Percentiles rank a stretch among this genome's conserved stretches.
Conservation (phyloP, 2,113 vertebrate genomes). For the Perca schrenkii region DNA sequence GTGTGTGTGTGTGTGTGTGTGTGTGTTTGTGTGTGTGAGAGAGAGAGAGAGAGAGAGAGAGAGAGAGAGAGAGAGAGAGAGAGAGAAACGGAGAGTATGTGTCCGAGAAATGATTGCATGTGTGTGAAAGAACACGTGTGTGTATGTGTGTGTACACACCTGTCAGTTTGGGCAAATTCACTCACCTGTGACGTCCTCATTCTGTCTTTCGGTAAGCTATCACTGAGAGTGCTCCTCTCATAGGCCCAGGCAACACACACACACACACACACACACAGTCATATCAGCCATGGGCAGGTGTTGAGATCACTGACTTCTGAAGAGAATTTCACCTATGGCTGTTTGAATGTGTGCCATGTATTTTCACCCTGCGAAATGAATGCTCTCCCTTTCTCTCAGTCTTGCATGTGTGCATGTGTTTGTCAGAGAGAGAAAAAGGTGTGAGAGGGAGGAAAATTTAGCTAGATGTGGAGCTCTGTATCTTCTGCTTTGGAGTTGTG, state of each 20-base stretch:
- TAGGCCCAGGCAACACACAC: slow-evolving; percentile 37
- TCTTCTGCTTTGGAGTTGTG: slow-evolving; percentile 46
- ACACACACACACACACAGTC: slow-evolving; percentile 34
- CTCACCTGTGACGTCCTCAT: slow-evolving; percentile 84
- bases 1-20: slow-evolving; percentile 26
- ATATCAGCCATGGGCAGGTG: slow-evolving; percentile 81
- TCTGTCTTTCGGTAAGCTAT: slow-evolving; percentile 81
- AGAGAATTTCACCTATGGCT: slow-evolving; percentile 73
- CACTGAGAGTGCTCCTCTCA: slow-evolving; percentile 71
- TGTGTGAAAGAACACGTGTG: slow-evolving; percentile 20
- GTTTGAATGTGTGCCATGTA: slow-evolving; percentile 67
- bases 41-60: too few species aligned
- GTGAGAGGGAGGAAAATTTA: slow-evolving; percentile 21
- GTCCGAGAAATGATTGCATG: slow-evolving; percentile 42
- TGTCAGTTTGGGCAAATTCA: slow-evolving; percentile 78
- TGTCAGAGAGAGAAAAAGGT: slow-evolving; percentile 22
- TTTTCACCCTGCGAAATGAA: slow-evolving; percentile 67
- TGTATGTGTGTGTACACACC: slow-evolving; percentile 42
- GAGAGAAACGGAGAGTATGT: background rate
- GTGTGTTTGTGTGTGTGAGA: slow-evolving; percentile 3
- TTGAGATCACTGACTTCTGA: slow-evolving; percentile 79
- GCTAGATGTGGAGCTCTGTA: slow-evolving; percentile 25
- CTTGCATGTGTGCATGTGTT: slow-evolving; percentile 4
- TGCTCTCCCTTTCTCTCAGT: slow-evolving; percentile 43
- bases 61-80: background rate